Conservation (phyloP, 1,140 invertebrate species). For the Aphelenchoides besseyi region DNA sequence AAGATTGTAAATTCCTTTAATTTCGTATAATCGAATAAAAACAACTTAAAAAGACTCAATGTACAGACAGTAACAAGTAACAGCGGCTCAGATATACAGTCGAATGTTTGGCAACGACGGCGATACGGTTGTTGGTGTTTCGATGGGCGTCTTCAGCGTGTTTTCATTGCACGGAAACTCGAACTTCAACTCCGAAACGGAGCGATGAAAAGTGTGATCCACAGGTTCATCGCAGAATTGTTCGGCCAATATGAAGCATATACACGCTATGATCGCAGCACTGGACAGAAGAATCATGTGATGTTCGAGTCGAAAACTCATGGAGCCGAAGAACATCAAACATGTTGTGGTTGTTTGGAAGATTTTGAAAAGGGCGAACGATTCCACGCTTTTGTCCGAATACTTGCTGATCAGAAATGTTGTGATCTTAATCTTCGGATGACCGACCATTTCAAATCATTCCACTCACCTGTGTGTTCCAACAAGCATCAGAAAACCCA, state of each 20-base stretch:
- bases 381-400: constrained; percentile 79
- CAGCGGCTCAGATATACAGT: neutral
- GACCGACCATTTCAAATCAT: constrained; percentile 64
- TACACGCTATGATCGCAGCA: neutral
- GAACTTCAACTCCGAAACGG: neutral
- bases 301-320: neutral
- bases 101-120: neutral
- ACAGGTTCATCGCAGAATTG: neutral
- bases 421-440: neutral
- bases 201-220: neutral
- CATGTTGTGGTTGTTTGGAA: constrained; percentile 64
- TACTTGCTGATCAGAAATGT: constrained; percentile 74
- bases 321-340: neutral
- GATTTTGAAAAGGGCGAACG: constrained; percentile 93
- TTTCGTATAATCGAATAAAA: too few relatives aligned
- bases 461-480: constrained; percentile 69
- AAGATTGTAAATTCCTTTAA: too few relatives aligned
- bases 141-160: neutral
- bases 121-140: neutral
- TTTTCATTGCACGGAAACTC: neutral
- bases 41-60: too few relatives aligned
- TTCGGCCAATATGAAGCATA: neutral
- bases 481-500: constrained; percentile 71
- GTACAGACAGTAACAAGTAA: too few relatives aligned
- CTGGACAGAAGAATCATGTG: neutral